phyloP scores from a whole-genome alignment of 1,140 invertebrate genomes.

The Stegodyphus mimosarum region DNA sequence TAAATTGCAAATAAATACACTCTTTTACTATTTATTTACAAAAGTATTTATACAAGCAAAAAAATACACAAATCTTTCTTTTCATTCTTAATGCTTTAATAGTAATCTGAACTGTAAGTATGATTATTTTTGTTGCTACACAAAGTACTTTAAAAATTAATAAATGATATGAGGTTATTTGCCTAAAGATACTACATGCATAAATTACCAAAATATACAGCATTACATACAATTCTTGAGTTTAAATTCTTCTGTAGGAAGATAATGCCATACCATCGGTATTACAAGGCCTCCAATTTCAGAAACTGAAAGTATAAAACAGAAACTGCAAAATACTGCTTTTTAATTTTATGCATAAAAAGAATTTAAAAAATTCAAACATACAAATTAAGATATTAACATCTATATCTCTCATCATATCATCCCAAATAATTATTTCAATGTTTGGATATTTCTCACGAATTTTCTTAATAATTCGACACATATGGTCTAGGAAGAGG shows the following conservation, averaged over 20 bases:
- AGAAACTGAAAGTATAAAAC: slow-evolving; percentile 62
- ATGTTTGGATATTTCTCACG: slow-evolving; percentile 69
- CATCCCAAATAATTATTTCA: slow-evolving; percentile 77
- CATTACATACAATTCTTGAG: slow-evolving; percentile 48
- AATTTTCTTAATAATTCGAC: slow-evolving; percentile 67
- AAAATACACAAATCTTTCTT: too few species aligned
- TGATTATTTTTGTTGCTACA: too few species aligned
- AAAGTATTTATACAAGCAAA: too few species aligned
- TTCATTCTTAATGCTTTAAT: too few species aligned
- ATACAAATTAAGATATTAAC: slow-evolving; percentile 63
- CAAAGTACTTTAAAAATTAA: too few species aligned
- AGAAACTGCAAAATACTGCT: background rate
- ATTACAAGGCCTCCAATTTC: slow-evolving; percentile 67
- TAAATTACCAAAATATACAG: background rate
- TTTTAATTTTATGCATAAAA: background rate
- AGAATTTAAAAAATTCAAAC: slow-evolving; percentile 4
- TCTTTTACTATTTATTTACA: too few species aligned
- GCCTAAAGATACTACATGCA: too few species aligned
- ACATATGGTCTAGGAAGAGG: slow-evolving; percentile 72
- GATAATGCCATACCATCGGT: slow-evolving; percentile 69
- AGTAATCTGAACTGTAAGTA: too few species aligned
- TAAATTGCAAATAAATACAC: too few species aligned
- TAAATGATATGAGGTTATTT: too few species aligned
- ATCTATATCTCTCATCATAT: slow-evolving; percentile 71
- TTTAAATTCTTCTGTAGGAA: slow-evolving; percentile 53